phyloP scores from a whole-genome alignment of 2,113 vertebrate species.

The Centropristis striata region DNA sequence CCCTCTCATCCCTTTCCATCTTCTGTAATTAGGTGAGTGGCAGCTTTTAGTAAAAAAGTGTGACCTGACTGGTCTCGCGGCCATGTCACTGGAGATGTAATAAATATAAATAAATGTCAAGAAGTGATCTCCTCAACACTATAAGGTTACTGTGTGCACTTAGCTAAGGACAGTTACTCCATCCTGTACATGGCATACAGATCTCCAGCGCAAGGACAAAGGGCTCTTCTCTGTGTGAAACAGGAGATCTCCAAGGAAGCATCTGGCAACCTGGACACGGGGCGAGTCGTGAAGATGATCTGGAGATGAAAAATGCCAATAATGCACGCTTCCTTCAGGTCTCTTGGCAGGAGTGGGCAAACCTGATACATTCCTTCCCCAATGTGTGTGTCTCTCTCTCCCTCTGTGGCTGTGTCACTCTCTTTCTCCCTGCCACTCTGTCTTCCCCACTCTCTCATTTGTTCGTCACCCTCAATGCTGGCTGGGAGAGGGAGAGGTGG shows the following conservation, averaged over 20 bases:
- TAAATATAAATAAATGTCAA: slow-evolving; percentile 65
- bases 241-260: slow-evolving; percentile 72
- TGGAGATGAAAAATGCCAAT: slow-evolving; percentile 81
- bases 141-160: slow-evolving; percentile 63
- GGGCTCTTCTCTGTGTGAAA: slow-evolving; percentile 75
- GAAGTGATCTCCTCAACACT: slow-evolving; percentile 50
- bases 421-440: slow-evolving; percentile 47
- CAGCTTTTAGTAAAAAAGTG: slow-evolving; percentile 46
- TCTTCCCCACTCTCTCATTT: slow-evolving; percentile 64
- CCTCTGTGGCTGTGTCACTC: slow-evolving; percentile 47
- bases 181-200: slow-evolving; percentile 38
- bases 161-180: slow-evolving; percentile 42
- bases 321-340: slow-evolving; percentile 68
- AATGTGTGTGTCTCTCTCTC: slow-evolving; percentile 22
- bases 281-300: slow-evolving; percentile 56
- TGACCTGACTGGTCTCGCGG: slow-evolving; percentile 11
- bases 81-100: slow-evolving; percentile 32
- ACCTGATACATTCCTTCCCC: slow-evolving; percentile 72
- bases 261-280: slow-evolving; percentile 77
- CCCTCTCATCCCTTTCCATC: slow-evolving; percentile 37
- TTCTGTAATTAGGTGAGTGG: slow-evolving; percentile 45
- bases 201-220: slow-evolving; percentile 72
- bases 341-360: slow-evolving; percentile 72
- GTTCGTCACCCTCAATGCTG: slow-evolving; percentile 51
- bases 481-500: slow-evolving; percentile 52